Conservation (phyloP, 2,797 vertebrate species). For the Lutjanus argentimaculatus region DNA sequence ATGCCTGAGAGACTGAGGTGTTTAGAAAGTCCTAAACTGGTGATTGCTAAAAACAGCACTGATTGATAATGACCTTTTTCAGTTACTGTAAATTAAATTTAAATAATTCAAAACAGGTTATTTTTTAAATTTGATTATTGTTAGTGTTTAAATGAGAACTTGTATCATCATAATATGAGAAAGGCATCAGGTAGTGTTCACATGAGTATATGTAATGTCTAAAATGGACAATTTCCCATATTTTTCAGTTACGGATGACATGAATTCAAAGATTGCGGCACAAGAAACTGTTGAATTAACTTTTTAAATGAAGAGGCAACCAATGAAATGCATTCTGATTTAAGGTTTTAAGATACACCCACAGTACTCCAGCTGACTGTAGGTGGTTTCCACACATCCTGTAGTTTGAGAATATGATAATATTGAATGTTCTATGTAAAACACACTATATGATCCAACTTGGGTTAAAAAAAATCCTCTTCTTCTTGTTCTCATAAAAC, state of each 20-base stretch:
- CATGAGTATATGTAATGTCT: not conserved
- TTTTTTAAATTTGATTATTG: constrained; percentile 13
- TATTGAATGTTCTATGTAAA: constrained; percentile 45
- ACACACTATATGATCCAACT: constrained; percentile 30
- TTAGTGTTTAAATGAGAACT: constrained; percentile 8
- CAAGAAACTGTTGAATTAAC: not conserved
- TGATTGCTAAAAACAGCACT: constrained; percentile 20
- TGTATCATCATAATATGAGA: constrained; percentile 11
- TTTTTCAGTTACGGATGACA: not conserved
- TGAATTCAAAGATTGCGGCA: constrained; percentile 2
- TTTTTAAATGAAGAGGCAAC: constrained; percentile 19
- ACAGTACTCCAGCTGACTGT: constrained; percentile 3
- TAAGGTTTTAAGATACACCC: constrained; percentile 5
- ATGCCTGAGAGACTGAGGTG: constrained; percentile 75
- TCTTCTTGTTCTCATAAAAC: constrained; percentile 8
- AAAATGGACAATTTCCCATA: not conserved
- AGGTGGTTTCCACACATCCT: constrained; percentile 4
- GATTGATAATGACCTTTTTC: constrained; percentile 3
- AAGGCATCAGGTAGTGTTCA: constrained; percentile 23
- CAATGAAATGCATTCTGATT: not conserved
- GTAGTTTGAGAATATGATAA: constrained; percentile 17
- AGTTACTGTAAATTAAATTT: constrained; percentile 25
- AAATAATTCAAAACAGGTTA: constrained; percentile 18
- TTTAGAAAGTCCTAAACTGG: constrained; percentile 10
- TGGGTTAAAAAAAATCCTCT: not conserved